Base-by-base conservation (phyloP, 1,140 invertebrate species). In the Odontomachus brunneus region DNA sequence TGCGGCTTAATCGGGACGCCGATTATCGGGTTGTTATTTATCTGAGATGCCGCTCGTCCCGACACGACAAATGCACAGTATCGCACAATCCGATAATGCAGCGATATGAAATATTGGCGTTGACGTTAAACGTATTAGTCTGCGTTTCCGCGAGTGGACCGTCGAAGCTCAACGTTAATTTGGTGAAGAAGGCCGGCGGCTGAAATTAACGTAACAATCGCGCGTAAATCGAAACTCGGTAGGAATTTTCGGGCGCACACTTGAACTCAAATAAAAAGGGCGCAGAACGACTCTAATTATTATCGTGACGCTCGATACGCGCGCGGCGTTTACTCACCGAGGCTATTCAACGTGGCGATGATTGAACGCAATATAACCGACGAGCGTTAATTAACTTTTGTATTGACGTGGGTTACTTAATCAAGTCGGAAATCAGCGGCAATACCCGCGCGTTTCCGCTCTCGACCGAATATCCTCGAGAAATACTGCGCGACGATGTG, bases 361-460 rank as follows among this genome's bases (percentile, higher is more conserved):
- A 57, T 73, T 88, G 66, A 82, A 82, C 26, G 49, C 24, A 19
- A 22, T 75, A 65, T 33, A 29, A 38, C 33, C 33, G 72, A 76
- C 73, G 69, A n/a, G 69, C n/a, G 53, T 85, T 85, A 85, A 85
- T 88, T 82, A 88, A 87, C 38, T 44, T 78, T 69, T 69, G 59
- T 60, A n/a, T 12, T 11, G 14, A 29, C n/a, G 38, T 26, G 19
- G 55, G 53, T 17, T 19, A 53, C 62, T 82, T 88, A 84, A 84
- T 87, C 85, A 81, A n/a, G 51, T 65, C 26, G 38, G 51, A 86
- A 60, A 29, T 63, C 49, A 9, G 72, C 82, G 82, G 83, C 63
- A 53, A 62, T 65, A 88, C 55, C 26, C 22, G 38, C 22, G 33
- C 29, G 69, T 84, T 81, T 75, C 53, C 33, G 26, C 38, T 84